phyloP scores from a whole-genome alignment of 1,140 invertebrate species.

The Drosophila watanabei region DNA sequence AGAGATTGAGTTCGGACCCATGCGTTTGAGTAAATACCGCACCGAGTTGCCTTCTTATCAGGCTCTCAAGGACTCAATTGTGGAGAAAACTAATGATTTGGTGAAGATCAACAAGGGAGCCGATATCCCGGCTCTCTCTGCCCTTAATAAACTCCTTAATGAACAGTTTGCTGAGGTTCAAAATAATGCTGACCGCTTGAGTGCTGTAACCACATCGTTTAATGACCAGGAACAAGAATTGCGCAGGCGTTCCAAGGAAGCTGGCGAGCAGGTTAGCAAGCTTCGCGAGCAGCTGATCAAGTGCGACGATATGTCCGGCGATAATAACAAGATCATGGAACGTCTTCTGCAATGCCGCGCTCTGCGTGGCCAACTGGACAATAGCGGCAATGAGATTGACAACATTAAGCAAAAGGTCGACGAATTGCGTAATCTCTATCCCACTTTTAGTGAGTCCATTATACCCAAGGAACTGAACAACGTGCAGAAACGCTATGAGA shows the following conservation, averaged over 20 bases:
- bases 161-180: conserved; percentile 93
- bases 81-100: conserved; percentile 93
- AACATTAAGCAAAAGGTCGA: conserved; percentile 90
- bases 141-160: conserved; percentile 90
- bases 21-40: conserved; percentile 92
- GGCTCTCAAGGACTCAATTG: conserved; percentile 91
- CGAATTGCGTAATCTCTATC: conserved; percentile 91
- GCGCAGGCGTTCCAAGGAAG: conserved; percentile 89
- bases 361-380: conserved; percentile 90
- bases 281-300: conserved; percentile 94
- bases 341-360: conserved; percentile 91
- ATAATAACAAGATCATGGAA: conserved; percentile 93
- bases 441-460: conserved; percentile 91
- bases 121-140: conserved; percentile 89
- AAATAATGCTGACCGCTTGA: conserved; percentile 91
- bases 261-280: conserved; percentile 90
- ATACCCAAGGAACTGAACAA: conserved; percentile 93
- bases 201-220: conserved; percentile 89
- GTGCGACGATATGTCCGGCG: conserved; percentile 96
- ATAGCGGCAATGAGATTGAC: conserved; percentile 89
- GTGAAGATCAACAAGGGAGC: conserved; percentile 91
- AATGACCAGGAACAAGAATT: conserved; percentile 91
- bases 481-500: conserved; percentile 92
- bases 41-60: conserved; percentile 93
- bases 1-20: conserved; percentile 92